Base-by-base conservation (phyloP, 2,797 vertebrate genomes). In the Enteromius treurensis region DNA sequence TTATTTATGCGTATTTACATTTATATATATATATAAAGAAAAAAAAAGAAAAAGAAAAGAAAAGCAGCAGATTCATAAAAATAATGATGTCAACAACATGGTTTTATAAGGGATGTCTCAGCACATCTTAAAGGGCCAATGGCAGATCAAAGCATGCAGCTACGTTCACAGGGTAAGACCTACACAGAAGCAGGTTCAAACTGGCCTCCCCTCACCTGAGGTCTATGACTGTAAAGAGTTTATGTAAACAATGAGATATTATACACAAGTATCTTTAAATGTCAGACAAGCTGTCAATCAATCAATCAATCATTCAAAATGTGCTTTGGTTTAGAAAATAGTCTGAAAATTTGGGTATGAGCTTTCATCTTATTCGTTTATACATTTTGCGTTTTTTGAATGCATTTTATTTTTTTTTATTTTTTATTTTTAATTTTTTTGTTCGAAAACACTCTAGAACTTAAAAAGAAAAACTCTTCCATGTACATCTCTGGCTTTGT, bases 291-390 rank as follows among this genome's bases (percentile, higher is more conserved):
- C 94, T 94, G 95, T 93, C 93, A 92, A 91, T 95, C 93, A 92
- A 93, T 34, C 34, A 34, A 95, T 93, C 93, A 93, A 91, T 95
- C 93, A 93, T 94, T 95, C 94, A 95, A 95, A 87, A 96, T 96
- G 95, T 96, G 96, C 95, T 97, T 97, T 96, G 96, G 96, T 97
- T 96, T 96, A 96, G 96, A 96, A 96, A 96, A 96, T 94, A 96
- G 93, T 94, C 95, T 92, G 94, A 94, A 94, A 93, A 95, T 96
- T 96, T 96, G 96, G 96, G 92, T 96, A 95, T 95, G 96, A 96
- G 95, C 95, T 96, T 94, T 92, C 14, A 49, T 82, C 90, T 88
- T 86, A 80, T 87, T 82, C 13, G 67, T 88, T 90, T 88, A 88
- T 88, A 88, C 88, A 85, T 88, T 92, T 88, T 83, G 88, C 88